Evolutionary conservation across 2,888 invertebrate species (phyloP), one percentile per base, ranked within the genome.

Genomic region (Tubulanus polymorphus): DNA sequence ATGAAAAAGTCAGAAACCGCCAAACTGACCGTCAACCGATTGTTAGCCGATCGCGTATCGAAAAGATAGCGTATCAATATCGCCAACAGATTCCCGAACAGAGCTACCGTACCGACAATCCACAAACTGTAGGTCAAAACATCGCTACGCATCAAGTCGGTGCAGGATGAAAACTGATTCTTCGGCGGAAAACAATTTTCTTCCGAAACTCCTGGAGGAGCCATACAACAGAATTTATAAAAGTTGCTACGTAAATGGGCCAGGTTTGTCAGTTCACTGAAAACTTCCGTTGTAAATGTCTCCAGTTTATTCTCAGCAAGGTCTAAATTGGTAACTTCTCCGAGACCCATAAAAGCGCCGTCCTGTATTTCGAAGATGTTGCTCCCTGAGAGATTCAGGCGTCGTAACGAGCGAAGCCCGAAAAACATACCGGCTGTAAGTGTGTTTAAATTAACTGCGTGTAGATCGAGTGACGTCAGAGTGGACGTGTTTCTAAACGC

Each of bases 171-270:
- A 52, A 66, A 56, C 8, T 54, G 53, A 54, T 64, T 62, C 18
- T 64, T 60, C 26, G 61, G 62, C 2, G 72, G 72, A 3, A 59
- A 56, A 37, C 72, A 72, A 41, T 65, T 60, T 27, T 64, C 59
- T 5, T 53, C 56, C 28, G 27, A 62, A 65, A 48, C 62, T 61
- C 23, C n/a, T 8, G 58, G 51, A 6, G 23, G 2, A 2, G 46
- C 53, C 15, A 47, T 47, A 28, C 56, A 56, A 48, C 56, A 56
- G 41, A 52, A 56, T 48, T 35, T 45, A 32, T 26, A 53, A 26
- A 52, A 37, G 46, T 56, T 52, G 18, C 47, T 47, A 10, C 35
- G 26, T 41, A 60, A 37, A 18, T 49, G 8, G 15, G n/a, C 26
- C 29, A 63, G 32, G 15, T 27, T 37, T 6, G 3, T n/a, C 26